Percentiles rank a stretch among this genome's conserved stretches.
Evolutionary conservation across 2,113 vertebrate genomes (phyloP).

Genomic region (Neogale vison): DNA sequence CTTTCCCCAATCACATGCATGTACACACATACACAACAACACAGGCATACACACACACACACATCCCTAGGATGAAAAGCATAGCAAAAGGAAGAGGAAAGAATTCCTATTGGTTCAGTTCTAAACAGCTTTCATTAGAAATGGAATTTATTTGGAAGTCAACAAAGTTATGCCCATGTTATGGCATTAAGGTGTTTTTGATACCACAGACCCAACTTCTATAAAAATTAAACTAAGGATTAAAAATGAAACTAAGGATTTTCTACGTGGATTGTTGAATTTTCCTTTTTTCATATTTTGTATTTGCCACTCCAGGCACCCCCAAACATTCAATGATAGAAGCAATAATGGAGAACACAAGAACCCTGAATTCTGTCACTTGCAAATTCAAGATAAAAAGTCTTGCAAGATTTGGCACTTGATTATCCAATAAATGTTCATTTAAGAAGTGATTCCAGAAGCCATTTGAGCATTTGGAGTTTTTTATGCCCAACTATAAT

Average conservation of each 20-base stretch:
- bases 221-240: background rate
- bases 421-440: constrained; percentile 67
- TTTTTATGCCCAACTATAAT: constrained; percentile 64
- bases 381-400: constrained; percentile 64
- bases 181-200: background rate
- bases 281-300: constrained; percentile 48
- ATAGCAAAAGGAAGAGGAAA: background rate
- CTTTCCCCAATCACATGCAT: background rate
- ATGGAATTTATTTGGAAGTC: background rate
- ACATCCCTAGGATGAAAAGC: background rate
- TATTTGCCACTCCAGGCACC: constrained; percentile 50
- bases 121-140: background rate
- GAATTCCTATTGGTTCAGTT: background rate
- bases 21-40: background rate
- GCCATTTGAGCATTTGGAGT: constrained; percentile 21
- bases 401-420: constrained; percentile 72
- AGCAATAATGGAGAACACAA: background rate
- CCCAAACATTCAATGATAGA: constrained; percentile 10
- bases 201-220: background rate
- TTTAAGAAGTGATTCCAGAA: constrained; percentile 45
- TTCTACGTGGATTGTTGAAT: background rate
- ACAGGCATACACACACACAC: background rate
- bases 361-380: constrained; percentile 13
- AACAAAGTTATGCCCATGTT: background rate
- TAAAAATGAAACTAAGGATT: background rate